phyloP scores from a whole-genome alignment of 1,140 invertebrate species.

The Drosophila saltans region DNA sequence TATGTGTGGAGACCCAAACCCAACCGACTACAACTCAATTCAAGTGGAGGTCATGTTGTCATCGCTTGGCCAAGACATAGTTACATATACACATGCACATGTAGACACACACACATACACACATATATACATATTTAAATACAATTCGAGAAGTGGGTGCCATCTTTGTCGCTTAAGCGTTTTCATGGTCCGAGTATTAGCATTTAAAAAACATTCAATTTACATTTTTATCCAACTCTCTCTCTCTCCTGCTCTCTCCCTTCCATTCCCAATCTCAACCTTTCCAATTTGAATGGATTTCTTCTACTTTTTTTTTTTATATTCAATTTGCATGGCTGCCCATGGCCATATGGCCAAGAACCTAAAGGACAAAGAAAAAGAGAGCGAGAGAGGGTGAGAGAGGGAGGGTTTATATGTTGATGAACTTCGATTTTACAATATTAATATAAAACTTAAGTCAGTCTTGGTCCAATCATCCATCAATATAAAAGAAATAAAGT shows the following conservation, averaged over 20 bases:
- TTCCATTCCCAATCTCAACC: not conserved
- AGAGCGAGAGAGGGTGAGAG: not conserved
- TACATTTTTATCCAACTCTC: constrained; percentile 45
- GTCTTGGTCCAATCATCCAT: too few species aligned
- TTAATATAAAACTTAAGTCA: too few species aligned
- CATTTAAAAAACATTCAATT: constrained; percentile 69
- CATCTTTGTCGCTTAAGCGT: constrained; percentile 27
- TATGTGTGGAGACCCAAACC: constrained; percentile 41
- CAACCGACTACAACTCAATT: not conserved
- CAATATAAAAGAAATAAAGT: too few species aligned
- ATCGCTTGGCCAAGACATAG: not conserved
- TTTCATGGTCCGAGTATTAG: constrained; percentile 49
- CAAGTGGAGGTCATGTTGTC: constrained; percentile 17
- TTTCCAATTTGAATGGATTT: constrained; percentile 70
- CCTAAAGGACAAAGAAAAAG: not conserved
- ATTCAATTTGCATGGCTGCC: constrained; percentile 66
- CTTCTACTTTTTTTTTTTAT: constrained; percentile 63
- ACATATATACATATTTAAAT: not conserved
- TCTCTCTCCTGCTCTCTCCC: not conserved
- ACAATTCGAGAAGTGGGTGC: constrained; percentile 14
- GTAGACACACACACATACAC: not conserved
- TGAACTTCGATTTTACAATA: too few species aligned
- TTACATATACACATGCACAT: not conserved
- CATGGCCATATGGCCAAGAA: constrained; percentile 45
- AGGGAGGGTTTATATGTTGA: too few species aligned